Evolutionary conservation across 2,797 vertebrate species (phyloP), one percentile per base, ranked within the genome.

Genomic region (Microctenopoma lineatum): DNA sequence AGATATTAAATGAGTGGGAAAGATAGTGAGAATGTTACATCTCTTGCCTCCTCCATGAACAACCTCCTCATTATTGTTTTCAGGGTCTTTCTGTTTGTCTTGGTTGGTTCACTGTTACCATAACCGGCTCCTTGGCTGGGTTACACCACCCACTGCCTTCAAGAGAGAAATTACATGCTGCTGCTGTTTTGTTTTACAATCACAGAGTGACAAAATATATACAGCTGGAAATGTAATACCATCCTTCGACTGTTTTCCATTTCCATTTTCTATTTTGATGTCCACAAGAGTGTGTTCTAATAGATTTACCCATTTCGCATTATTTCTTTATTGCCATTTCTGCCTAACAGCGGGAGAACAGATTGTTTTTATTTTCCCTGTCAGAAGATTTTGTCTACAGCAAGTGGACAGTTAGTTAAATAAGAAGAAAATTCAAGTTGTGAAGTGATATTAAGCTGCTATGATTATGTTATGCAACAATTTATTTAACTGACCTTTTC

Each of bases 1-100:
- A 42, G 13, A 42, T 16, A 15, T 5, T 42, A 44, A 8, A n/a
- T 5, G 27, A 26, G 10, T 14, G 14, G 73, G 44, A 11, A 4
- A 59, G 5, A 34, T 21, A 52, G 15, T 44, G 12, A 14, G 2
- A 41, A 56, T 41, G 39, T 50, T 69, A 59, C 53, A 62, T 71
- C 15, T 67, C 36, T 27, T 46, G 14, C 29, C 41, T 74, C 56
- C 38, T 60, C 15, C 29, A 45, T 63, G 41, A 80, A 79, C 62
- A 73, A 41, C 69, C 62, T 69, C 52, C 76, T 83, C 54, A 73
- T 90, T 83, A 84, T 56, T 79, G 68, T 52, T 62, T 18, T 66
- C 61, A 80, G 83, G 70, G 70, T 81, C 75, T 69, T 75, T 64
- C 45, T 69, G 53, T 50, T 79, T 76, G 66, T 70, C 59, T n/a